Evolutionary conservation across 2,113 vertebrate genomes (phyloP), one percentile per base, ranked within the genome.

Genomic region (Formicarius rufipectus): DNA sequence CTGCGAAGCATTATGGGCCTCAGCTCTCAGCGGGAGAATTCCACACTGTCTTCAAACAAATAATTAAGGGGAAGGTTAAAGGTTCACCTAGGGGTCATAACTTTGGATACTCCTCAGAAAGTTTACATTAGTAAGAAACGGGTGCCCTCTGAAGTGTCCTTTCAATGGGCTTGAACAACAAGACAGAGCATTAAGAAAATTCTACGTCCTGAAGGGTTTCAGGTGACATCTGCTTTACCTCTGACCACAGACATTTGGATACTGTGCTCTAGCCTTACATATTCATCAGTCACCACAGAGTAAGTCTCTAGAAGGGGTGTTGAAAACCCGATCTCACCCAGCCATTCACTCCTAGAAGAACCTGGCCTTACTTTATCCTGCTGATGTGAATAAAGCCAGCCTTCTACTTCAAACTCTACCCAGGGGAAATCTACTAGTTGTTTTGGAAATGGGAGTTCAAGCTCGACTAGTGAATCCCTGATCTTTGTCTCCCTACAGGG

Each of bases 41-140:
- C 98, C 98, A 98, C 98, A 98, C 99, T 99, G 99, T 99, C 99
- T 99, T 99, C 99, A 99, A 99, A 99, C 99, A 99, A 99, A 99
- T 99, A 99, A 99, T 99, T 99, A 99, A 98, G 97, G 98, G 97
- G 98, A 99, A 99, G 99, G 99, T 99, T 99, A 99, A 98, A 98
- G 98, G 99, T 99, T 99, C 98, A 98, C 95, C 87, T 93, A 97
- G 98, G 98, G 99, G 99, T 99, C 99, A 99, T 98, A 99, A 97
- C 98, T 99, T 97, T 98, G 99, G 99, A 98, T 99, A 99, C 98
- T 98, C 97, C 84, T 98, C 98, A 99, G 98, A 99, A 98, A 99
- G 99, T 99, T 99, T 99, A 99, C 98, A 98, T 98, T 98, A 98
- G 98, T 91, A 95, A 97, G 97, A 96, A 98, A 97, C 87, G 92